Conservation (phyloP, 2,888 invertebrate genomes). For the Parnassius mnemosyne region DNA sequence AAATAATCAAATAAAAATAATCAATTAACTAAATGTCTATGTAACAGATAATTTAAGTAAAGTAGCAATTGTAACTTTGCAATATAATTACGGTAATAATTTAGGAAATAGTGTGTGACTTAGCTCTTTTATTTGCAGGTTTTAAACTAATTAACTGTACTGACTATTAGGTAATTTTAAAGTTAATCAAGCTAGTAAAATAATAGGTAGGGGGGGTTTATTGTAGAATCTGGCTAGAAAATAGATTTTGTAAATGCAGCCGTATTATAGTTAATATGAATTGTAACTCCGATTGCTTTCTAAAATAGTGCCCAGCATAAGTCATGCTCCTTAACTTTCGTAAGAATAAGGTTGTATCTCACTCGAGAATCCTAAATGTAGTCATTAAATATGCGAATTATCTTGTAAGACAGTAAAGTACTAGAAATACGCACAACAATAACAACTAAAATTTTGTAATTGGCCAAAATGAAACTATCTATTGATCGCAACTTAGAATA, state of each 20-base stretch:
- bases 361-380: conserved; percentile 11
- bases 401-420: background rate
- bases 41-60: background rate
- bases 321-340: conserved; percentile 2
- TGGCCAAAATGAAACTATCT: conserved; percentile 3
- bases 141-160: conserved; percentile 2
- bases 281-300: conserved; percentile 21
- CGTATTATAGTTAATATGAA: conserved; percentile 10
- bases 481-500: conserved; percentile 31
- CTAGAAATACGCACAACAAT: conserved; percentile 22
- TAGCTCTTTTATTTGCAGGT: background rate
- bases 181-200: conserved; percentile 15
- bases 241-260: conserved; percentile 2
- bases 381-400: conserved; percentile 13
- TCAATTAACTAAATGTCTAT: background rate
- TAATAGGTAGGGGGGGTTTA: conserved; percentile 15
- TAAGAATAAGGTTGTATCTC: conserved; percentile 1
- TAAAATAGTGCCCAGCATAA: conserved; percentile 18
- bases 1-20: background rate
- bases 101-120: conserved; percentile 3
- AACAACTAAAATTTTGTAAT: conserved; percentile 5
- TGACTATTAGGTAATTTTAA: conserved; percentile 17
- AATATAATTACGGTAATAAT: background rate
- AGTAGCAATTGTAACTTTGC: background rate
- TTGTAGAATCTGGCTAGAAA: conserved; percentile 6